Base-by-base conservation (phyloP, 2,113 vertebrate species). In the Oryzias melastigma region DNA sequence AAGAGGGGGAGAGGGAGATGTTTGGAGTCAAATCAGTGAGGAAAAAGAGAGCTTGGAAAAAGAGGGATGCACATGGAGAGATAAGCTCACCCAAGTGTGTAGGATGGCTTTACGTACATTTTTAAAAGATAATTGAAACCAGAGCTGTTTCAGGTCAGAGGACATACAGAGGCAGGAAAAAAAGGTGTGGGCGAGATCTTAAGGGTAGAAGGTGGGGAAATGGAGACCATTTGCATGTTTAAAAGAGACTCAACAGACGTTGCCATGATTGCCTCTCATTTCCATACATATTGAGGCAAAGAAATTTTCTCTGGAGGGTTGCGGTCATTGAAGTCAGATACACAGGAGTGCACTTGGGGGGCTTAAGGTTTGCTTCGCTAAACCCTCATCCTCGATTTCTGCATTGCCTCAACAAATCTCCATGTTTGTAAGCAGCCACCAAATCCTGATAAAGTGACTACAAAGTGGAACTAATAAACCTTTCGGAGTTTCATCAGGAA, bases 41-140 rank as follows among this genome's bases (percentile, higher is more conserved):
- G 52, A 58, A 57, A 69, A 42, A 59, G 18, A 49, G 24, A 67
- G 20, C 47, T 17, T 14, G 57, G 60, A 68, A 29, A 65, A 44
- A 19, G 47, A 61, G 58, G 59, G 50, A 63, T 44, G 15, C 64
- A 63, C 76, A 43, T 48, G 35, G 62, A 52, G 61, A 73, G 65
- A 81, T 69, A 76, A 67, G 75, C 65, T 62, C 81, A 84, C 77
- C 88, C 67, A 71, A 77, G 82, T 83, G 48, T 66, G 85, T 80
- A 81, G 27, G 41, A 73, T 65, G 66, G 24, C 42, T 63, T 63
- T 78, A 77, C 56, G 71, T 87, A 78, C 82, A 88, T 91, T 86
- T 89, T 75, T 20, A 86, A 90, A 77, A 73, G 58, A 87, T 89
- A 89, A 87, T 87, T 89, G 88, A 91, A 87, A 87, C 25, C 75